Conservation (phyloP, 2,797 vertebrate genomes). For the Emydoidea blandingii region DNA sequence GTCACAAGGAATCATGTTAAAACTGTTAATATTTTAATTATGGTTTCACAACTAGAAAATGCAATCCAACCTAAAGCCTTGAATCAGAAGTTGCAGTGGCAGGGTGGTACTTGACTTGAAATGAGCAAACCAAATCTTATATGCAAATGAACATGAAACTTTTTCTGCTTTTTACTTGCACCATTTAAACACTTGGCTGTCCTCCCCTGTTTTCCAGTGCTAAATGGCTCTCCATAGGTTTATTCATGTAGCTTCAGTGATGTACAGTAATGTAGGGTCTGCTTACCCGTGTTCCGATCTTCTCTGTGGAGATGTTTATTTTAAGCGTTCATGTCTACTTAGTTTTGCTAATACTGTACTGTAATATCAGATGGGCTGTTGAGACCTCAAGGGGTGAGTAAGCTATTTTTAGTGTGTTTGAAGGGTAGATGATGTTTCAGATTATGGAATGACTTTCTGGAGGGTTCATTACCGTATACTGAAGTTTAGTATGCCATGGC, state of each 20-base stretch:
- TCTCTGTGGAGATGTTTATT: conserved; percentile 77
- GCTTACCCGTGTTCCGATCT: conserved; percentile 63
- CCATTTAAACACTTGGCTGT: neutral
- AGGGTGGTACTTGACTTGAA: conserved; percentile 46
- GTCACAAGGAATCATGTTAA: neutral
- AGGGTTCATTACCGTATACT: conserved; percentile 69
- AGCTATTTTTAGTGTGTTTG: conserved; percentile 81
- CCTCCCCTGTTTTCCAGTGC: neutral
- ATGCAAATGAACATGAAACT: conserved; percentile 13
- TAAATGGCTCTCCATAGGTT: conserved; percentile 8
- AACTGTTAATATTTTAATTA: neutral
- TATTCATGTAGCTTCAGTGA: conserved; percentile 1
- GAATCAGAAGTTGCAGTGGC: conserved; percentile 37
- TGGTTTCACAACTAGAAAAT: neutral
- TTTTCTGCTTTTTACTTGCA: conserved; percentile 19
- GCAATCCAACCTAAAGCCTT: conserved; percentile 9
- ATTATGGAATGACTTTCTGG: conserved; percentile 77
- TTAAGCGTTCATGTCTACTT: conserved; percentile 77
- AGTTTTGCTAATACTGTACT: conserved; percentile 76
- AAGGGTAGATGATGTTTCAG: conserved; percentile 81
- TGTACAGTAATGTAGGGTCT: conserved; percentile 18
- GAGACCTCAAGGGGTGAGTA: conserved; percentile 74
- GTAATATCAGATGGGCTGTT: conserved; percentile 80
- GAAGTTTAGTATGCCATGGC: conserved; percentile 71
- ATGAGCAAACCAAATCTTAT: neutral